Evolutionary conservation across 2,113 vertebrate species (phyloP).

Genomic region (Malurus melanocephalus): DNA sequence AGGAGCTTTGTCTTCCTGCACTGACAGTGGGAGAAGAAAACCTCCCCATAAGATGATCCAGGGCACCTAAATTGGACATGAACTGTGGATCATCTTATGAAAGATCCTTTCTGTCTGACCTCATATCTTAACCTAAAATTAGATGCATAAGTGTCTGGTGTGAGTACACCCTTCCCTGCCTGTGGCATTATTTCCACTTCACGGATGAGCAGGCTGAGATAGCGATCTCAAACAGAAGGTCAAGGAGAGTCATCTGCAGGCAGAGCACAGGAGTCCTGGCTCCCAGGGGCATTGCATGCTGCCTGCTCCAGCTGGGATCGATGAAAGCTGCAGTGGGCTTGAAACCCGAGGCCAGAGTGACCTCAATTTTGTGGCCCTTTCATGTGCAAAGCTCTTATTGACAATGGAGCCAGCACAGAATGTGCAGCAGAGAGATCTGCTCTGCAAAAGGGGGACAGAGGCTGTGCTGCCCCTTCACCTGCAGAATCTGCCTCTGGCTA

Average conservation of each 20-base stretch:
- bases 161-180: background rate
- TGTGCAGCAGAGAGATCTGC: slow-evolving; percentile 4
- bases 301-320: background rate
- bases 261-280: background rate
- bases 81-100: background rate
- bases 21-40: background rate
- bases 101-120: slow-evolving; percentile 4
- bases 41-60: background rate
- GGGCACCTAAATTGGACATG: background rate
- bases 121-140: slow-evolving; percentile 29
- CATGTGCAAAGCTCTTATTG: slow-evolving; percentile 8
- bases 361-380: slow-evolving; percentile 39
- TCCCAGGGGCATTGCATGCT: background rate
- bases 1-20: background rate
- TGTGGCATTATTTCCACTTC: slow-evolving; percentile 39
- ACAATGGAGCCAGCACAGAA: background rate
- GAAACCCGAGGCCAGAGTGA: slow-evolving; percentile 1
- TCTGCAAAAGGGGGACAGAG: background rate
- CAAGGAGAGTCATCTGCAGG: background rate
- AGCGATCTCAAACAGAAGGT: slow-evolving; percentile 34
- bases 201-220: slow-evolving; percentile 20
- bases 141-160: slow-evolving; percentile 3
- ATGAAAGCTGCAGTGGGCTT: slow-evolving; percentile 24
- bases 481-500: background rate
- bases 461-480: background rate